These are phyloP conservation scores for Hetaerina americana DNA, from an alignment of 1,140 invertebrate genomes.

Conservation along the genomic window DNA sequence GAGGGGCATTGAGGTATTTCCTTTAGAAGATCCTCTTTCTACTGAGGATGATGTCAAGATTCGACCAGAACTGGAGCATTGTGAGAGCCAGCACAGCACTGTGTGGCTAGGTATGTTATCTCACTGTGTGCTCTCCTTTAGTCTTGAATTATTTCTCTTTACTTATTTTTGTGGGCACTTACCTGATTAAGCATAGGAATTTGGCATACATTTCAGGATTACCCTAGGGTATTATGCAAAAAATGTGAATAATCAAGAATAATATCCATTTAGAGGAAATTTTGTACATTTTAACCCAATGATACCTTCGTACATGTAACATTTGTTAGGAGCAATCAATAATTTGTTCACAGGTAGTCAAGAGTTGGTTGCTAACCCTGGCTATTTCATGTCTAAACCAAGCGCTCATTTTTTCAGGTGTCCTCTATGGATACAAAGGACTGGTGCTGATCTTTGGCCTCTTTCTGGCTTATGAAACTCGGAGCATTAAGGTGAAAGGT, in stretches of 20 bases:
- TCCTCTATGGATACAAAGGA: constrained; percentile 94
- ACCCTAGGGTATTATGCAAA: too few species aligned
- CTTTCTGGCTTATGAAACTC: constrained; percentile 93
- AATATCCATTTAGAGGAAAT: too few species aligned
- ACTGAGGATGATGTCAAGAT: constrained; percentile 90
- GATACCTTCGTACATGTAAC: background rate
- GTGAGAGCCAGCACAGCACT: constrained; percentile 83
- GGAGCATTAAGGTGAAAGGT: constrained; percentile 89
- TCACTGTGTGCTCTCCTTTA: too few species aligned
- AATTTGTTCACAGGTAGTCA: too few species aligned
- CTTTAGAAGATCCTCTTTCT: constrained; percentile 67
- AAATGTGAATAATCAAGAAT: too few species aligned
- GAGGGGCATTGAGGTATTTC: constrained; percentile 73
- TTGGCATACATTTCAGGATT: too few species aligned
- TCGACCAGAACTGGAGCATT: constrained; percentile 87
- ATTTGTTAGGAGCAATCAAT: too few species aligned
- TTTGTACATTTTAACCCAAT: too few species aligned
- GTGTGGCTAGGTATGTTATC: constrained; percentile 77
- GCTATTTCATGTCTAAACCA: too few species aligned
- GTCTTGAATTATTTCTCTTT: background rate
- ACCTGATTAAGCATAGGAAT: too few species aligned
- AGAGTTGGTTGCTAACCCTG: too few species aligned
- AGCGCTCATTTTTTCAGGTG: constrained; percentile 50
- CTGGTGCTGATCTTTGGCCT: constrained; percentile 91
- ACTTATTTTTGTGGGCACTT: too few species aligned